Conservation (phyloP, 2,797 vertebrate species). For the Melanotaenia nigrans region DNA sequence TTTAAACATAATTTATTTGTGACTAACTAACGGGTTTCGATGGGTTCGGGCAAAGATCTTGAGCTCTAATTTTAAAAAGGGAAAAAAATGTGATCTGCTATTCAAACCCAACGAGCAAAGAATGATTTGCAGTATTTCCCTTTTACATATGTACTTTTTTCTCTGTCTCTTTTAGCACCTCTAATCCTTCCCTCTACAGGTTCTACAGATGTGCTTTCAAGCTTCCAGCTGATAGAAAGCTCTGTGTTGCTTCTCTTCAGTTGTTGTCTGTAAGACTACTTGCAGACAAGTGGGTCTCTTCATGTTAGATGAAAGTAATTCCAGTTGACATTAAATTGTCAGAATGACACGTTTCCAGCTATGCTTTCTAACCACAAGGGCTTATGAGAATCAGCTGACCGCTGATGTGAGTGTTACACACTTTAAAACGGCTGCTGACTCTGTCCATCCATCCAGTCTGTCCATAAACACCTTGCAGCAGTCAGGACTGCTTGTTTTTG, state of each 20-base stretch:
- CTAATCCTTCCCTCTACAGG: neutral
- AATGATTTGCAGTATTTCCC: too few relatives aligned
- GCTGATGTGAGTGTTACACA: neutral
- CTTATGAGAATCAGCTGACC: conserved; percentile 11
- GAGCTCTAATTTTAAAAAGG: too few relatives aligned
- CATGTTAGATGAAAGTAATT: conserved; percentile 6
- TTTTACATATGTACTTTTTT: too few relatives aligned
- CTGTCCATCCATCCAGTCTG: conserved; percentile 6
- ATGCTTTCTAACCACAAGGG: neutral
- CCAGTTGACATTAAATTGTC: neutral
- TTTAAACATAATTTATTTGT: too few relatives aligned
- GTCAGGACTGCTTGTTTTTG: conserved; percentile 7
- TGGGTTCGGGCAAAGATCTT: too few relatives aligned
- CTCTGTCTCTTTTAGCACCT: too few relatives aligned
- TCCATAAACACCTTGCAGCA: conserved; percentile 8
- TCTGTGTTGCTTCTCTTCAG: conserved; percentile 8
- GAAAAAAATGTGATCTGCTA: neutral
- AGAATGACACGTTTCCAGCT: neutral
- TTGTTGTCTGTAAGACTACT: conserved; percentile 1
- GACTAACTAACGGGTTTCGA: too few relatives aligned
- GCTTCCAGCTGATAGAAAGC: conserved; percentile 11
- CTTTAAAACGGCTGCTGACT: conserved; percentile 19
- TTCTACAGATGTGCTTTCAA: conserved; percentile 8
- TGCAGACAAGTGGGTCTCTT: neutral
- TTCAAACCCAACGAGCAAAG: too few relatives aligned